These are phyloP conservation scores for Andrena bicolor DNA, from an alignment of 2,888 invertebrate genomes.

Conservation along the genomic window DNA sequence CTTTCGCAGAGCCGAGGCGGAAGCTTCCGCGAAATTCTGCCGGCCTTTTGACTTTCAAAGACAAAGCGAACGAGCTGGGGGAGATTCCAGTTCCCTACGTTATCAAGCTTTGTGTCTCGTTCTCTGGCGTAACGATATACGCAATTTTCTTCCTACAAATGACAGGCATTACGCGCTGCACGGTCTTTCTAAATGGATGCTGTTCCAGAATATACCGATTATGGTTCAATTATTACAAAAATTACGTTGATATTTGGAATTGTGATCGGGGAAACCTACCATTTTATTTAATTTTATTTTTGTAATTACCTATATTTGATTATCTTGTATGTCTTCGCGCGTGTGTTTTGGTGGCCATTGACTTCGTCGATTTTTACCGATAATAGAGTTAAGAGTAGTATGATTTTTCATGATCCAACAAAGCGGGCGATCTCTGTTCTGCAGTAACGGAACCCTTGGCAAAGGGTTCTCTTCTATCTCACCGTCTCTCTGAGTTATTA, in stretches of 20 bases:
- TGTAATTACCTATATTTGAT: too few relatives aligned
- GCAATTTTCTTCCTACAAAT: conserved; percentile 9
- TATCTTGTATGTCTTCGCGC: neutral
- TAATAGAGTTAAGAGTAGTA: conserved; percentile 1
- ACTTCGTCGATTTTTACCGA: neutral
- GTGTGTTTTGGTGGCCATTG: neutral
- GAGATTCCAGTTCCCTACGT: conserved; percentile 17
- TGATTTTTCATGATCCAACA: conserved; percentile 22
- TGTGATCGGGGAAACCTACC: too few relatives aligned
- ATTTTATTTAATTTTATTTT: too few relatives aligned
- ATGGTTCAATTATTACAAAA: neutral
- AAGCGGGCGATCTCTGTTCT: conserved; percentile 44
- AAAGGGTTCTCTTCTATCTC: conserved; percentile 69
- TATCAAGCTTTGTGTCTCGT: conserved; percentile 25
- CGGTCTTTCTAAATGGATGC: neutral
- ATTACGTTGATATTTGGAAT: too few relatives aligned
- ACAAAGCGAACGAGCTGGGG: conserved; percentile 71
- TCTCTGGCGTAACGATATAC: neutral
- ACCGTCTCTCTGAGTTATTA: conserved; percentile 78
- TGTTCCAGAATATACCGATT: neutral
- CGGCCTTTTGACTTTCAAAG: conserved; percentile 79
- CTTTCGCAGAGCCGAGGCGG: conserved; percentile 70
- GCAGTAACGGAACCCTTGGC: conserved; percentile 43
- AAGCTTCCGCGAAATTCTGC: conserved; percentile 69
- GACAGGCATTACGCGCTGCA: neutral